These are phyloP conservation scores for Maconellicoccus hirsutus DNA, from an alignment of 1,140 invertebrate genomes.

Conservation along the genomic window DNA sequence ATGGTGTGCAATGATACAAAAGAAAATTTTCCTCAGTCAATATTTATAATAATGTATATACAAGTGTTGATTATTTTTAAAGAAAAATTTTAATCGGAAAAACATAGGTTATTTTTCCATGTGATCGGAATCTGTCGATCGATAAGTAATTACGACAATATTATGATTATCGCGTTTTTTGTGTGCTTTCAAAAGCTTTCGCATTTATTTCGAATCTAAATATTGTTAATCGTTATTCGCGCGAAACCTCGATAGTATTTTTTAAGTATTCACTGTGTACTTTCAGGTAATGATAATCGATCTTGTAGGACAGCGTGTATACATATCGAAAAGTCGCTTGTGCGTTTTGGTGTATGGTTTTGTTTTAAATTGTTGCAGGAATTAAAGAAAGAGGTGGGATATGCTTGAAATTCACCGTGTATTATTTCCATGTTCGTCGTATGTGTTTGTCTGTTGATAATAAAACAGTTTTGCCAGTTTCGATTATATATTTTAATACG, in stretches of 20 bases:
- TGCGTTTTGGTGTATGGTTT: neutral
- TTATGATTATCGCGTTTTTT: neutral
- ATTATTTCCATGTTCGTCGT: no score
- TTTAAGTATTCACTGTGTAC: neutral
- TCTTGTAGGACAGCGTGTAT: neutral
- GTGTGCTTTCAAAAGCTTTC: neutral
- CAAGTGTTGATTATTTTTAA: conserved; percentile 5
- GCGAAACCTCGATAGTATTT: neutral
- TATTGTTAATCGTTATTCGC: neutral
- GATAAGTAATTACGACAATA: conserved; percentile 9
- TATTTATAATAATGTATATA: neutral
- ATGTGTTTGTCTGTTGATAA: no score
- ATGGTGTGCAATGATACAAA: neutral
- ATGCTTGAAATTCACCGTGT: neutral
- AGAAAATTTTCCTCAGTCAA: neutral
- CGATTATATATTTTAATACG: no score
- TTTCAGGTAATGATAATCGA: no score
- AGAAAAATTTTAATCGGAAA: neutral
- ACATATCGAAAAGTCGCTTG: neutral
- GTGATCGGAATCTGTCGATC: neutral
- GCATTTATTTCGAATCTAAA: neutral
- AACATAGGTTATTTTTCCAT: neutral
- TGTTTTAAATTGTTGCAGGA: neutral
- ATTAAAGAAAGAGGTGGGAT: neutral
- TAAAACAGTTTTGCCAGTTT: no score